phyloP scores from a whole-genome alignment of 1,140 invertebrate species.

The Caenorhabditis tropicalis region DNA sequence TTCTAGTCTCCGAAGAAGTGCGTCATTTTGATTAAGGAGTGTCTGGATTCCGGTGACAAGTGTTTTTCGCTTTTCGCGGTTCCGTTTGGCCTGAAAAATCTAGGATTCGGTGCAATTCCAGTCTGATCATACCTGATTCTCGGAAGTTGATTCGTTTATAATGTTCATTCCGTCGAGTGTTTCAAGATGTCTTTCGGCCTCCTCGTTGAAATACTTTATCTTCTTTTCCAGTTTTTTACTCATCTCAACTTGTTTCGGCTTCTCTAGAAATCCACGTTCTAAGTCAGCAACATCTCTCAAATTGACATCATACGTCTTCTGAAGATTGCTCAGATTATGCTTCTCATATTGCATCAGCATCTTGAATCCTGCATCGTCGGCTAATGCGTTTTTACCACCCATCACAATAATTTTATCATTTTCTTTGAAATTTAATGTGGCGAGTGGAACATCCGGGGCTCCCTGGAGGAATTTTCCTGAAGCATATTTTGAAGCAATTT shows the following conservation, averaged over 20 bases:
- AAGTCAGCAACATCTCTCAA: slow-evolving; percentile 46
- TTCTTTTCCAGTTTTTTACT: slow-evolving; percentile 49
- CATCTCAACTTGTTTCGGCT: slow-evolving; percentile 50
- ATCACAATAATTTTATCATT: slow-evolving; percentile 57
- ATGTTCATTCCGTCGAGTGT: slow-evolving; percentile 54
- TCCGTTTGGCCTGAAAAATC: slow-evolving; percentile 37
- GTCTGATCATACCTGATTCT: slow-evolving; percentile 32
- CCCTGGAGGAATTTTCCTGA: slow-evolving; percentile 45
- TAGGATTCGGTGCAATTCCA: neutral
- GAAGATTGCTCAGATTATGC: slow-evolving; percentile 42
- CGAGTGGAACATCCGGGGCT: neutral
- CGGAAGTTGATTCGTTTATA: slow-evolving; percentile 46
- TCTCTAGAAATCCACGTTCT: slow-evolving; percentile 43
- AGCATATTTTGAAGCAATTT: neutral
- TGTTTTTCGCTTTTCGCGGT: slow-evolving; percentile 55
- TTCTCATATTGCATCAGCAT: slow-evolving; percentile 55
- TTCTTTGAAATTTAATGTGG: slow-evolving; percentile 49
- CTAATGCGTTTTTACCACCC: slow-evolving; percentile 37
- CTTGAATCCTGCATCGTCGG: slow-evolving; percentile 51
- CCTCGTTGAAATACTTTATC: slow-evolving; percentile 47
- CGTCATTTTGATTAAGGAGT: slow-evolving; percentile 53
- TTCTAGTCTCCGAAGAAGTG: slow-evolving; percentile 42
- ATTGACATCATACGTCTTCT: slow-evolving; percentile 41
- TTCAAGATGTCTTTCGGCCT: slow-evolving; percentile 51
- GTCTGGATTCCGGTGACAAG: slow-evolving; percentile 53